Percentiles rank a stretch among this genome's conserved stretches.
phyloP scores from a whole-genome alignment of 1,140 invertebrate genomes.

The Eurosta solidaginis region DNA sequence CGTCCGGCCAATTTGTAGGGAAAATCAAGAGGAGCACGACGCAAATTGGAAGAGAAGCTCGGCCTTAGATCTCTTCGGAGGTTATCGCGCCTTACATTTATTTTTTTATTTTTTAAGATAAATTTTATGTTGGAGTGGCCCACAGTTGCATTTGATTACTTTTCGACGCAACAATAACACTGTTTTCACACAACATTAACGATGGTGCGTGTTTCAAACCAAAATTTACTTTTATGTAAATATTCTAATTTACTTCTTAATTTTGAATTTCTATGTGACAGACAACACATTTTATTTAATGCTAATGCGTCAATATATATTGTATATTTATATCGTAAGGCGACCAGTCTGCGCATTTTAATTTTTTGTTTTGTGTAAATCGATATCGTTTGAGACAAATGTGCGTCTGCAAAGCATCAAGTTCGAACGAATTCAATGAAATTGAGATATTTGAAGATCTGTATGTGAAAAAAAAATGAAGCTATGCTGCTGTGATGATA shows the following conservation, averaged over 20 bases:
- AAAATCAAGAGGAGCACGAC: too few relatives aligned
- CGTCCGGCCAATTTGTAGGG: too few relatives aligned
- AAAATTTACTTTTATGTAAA: background rate
- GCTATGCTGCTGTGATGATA: background rate
- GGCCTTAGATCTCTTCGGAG: too few relatives aligned
- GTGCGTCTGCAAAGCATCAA: background rate
- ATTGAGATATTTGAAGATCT: background rate
- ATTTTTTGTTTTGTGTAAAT: background rate
- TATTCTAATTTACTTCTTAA: background rate
- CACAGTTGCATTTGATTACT: background rate
- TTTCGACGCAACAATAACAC: background rate
- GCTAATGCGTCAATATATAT: background rate
- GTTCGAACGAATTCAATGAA: background rate
- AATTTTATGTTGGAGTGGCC: background rate
- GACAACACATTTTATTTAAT: background rate
- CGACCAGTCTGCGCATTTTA: background rate
- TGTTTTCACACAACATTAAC: background rate
- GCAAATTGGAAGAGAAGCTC: too few relatives aligned
- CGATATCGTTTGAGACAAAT: background rate
- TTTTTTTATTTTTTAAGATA: background rate
- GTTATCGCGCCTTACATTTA: background rate
- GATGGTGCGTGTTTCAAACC: background rate
- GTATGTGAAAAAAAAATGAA: background rate
- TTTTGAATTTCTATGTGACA: background rate
- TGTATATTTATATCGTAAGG: background rate